Evolutionary conservation across 1,140 invertebrate genomes (phyloP).

Genomic region (Apis laboriosa): DNA sequence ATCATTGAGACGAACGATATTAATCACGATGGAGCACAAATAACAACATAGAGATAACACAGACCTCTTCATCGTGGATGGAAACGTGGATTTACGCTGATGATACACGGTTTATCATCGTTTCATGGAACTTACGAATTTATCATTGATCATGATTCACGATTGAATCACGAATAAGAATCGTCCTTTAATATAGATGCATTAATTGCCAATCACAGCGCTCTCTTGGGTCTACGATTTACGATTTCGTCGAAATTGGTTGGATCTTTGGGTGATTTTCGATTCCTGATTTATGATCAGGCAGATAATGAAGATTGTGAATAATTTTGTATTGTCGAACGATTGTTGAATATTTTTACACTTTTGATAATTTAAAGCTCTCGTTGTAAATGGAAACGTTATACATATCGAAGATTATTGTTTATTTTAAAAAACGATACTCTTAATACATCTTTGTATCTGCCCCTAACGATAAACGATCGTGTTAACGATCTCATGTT

Average conservation of each 20-base stretch:
- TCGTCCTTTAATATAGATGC: slow-evolving; percentile 73
- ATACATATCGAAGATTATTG: too few relatives aligned
- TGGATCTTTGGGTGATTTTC: not conserved
- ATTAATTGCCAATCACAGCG: slow-evolving; percentile 74
- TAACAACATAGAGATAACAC: not conserved
- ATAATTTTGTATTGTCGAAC: too few relatives aligned
- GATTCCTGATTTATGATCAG: too few relatives aligned
- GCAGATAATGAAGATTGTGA: too few relatives aligned
- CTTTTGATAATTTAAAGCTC: too few relatives aligned
- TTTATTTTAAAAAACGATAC: not conserved
- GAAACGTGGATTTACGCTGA: slow-evolving; percentile 7
- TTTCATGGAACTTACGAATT: slow-evolving; percentile 1
- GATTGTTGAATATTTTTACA: too few relatives aligned
- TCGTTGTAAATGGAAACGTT: too few relatives aligned
- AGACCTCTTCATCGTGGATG: slow-evolving; percentile 1
- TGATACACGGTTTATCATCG: slow-evolving; percentile 49
- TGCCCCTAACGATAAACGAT: too few relatives aligned
- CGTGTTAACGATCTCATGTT: not conserved
- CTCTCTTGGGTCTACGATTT: not conserved
- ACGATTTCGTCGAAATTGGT: not conserved
- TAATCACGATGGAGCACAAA: not conserved
- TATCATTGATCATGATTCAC: slow-evolving; percentile 51
- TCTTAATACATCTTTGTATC: not conserved
- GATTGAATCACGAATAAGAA: slow-evolving; percentile 22
- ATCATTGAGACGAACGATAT: not conserved